Base-by-base conservation (phyloP, 2,113 vertebrate genomes). In the Leptodactylus fuscus region DNA sequence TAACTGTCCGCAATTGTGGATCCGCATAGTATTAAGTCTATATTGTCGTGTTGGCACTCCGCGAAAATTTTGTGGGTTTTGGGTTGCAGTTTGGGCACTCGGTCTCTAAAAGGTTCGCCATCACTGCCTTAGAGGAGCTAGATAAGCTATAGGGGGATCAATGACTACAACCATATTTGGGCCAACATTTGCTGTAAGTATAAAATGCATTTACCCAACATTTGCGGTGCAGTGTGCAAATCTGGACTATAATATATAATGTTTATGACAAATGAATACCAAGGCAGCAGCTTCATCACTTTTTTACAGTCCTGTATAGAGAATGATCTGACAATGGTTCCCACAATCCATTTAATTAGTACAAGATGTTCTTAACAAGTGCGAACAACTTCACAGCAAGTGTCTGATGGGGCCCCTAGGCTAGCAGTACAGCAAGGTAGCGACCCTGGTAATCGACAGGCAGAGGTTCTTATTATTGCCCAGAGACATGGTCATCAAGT, bases 281-380 rank as follows among this genome's bases (percentile, higher is more conserved):
- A 82, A 82, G 44, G 18, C 24, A 51, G 29, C 16, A 36, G 29
- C 2, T 49, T 81, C 49, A 71, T 70, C 29, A 82, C n/a, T 16
- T 10, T 34, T 48, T 44, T 18, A 18, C 34, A 53, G 27, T 58
- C 70, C 46, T 53, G 48, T 51, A 38, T 34, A 71, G 13, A 24
- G 32, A 5, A 65, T 20, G 5, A 29, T 58, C 58, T 81, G 76
- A 58, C 51, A 58, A 79, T 55, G 49, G 13, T 46, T 80, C 27
- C 60, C 18, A 49, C 41, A 67, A 81, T 81, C 55, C 46, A 69
- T 38, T 53, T 82, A 82, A 82, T 82, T 82, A 73, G 67, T 53
- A 73, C 32, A 82, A 82, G 67, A 24, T 27, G 29, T 49, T 34
- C 65, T 29, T 82, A 71, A 29, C 62, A 51, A 49, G 80, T 82